Conservation (phyloP, 2,888 invertebrate species). For the Diaperis boleti region DNA sequence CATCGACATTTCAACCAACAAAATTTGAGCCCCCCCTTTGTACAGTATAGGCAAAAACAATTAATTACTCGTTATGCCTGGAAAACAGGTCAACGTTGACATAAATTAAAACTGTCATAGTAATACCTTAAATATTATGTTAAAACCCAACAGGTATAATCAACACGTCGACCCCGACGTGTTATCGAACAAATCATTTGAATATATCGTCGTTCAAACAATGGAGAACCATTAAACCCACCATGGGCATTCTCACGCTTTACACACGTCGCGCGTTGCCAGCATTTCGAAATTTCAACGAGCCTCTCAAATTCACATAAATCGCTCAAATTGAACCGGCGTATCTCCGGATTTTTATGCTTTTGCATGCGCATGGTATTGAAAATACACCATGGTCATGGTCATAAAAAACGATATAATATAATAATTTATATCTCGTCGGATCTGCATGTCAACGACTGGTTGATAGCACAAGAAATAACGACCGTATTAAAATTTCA, state of each 20-base stretch:
- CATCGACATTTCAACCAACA: background rate
- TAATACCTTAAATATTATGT: slow-evolving; percentile 20
- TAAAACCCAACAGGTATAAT: slow-evolving; percentile 25
- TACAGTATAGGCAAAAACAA: background rate
- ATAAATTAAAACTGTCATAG: slow-evolving; percentile 18
- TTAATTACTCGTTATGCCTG: slow-evolving; percentile 8
- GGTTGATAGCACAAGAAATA: background rate
- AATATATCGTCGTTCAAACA: slow-evolving; percentile 5
- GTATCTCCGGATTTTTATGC: background rate
- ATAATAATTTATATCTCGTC: background rate
- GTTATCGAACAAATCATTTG: slow-evolving; percentile 16
- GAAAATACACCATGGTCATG: too few relatives aligned
- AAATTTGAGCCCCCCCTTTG: background rate
- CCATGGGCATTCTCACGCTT: slow-evolving; percentile 5
- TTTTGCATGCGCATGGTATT: background rate
- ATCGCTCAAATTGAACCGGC: background rate
- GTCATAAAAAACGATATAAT: too few relatives aligned
- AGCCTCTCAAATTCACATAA: background rate
- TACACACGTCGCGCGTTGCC: background rate
- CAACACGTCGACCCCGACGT: slow-evolving; percentile 16
- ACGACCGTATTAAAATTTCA: background rate
- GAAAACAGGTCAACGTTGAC: slow-evolving; percentile 6
- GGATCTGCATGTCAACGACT: background rate
- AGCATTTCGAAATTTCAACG: slow-evolving; percentile 10
- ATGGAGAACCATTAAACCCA: slow-evolving; percentile 2